Evolutionary conservation across 2,888 invertebrate genomes (phyloP), one percentile per base, ranked within the genome.

Genomic region (Anthoptus insignis): DNA sequence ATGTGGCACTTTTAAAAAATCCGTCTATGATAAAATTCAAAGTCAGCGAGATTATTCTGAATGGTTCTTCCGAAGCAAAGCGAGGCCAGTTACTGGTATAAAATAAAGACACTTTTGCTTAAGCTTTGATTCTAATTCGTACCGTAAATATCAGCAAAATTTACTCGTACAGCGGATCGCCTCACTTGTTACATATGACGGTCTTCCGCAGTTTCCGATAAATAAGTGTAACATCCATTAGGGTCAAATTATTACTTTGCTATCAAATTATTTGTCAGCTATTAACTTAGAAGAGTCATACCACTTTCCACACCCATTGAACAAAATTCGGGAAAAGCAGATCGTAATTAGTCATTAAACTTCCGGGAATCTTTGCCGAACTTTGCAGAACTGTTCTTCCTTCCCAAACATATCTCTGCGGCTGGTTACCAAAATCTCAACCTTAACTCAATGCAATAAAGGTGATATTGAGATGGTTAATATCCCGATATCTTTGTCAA

Each of bases 321-420:
- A 63, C 49, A 29, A 11, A 56, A 56, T 32, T 19, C 59, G 27
- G 32, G 34, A 52, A 14, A 16, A 16, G 27, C 49, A 11, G 54
- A 32, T 67, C 59, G 67, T 73, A 75, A 75, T 76, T 75, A 76
- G 68, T 74, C 69, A 73, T 73, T 72, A 65, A 74, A 75, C 68
- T 73, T 71, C 60, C 27, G 37, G 21, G 39, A 63, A 56, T 63
- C 56, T 63, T 63, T 56, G 14, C 49, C 37, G 39, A 63, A 63
- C 63, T 63, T 63, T 29, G 37, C 54, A 37, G 56, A 63, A 39
- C 21, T 14, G 54, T 49, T 37, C 37, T 7, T 29, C 7, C 21
- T 22, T 11, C 14, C 16, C 63, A 63, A 56, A 39, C 14, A 39
- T 39, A 29, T 14, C n/a, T 49, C 7, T 56, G 37, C 54, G 19